Conservation (phyloP, 2,113 vertebrate species). For the Sardina pilchardus region DNA sequence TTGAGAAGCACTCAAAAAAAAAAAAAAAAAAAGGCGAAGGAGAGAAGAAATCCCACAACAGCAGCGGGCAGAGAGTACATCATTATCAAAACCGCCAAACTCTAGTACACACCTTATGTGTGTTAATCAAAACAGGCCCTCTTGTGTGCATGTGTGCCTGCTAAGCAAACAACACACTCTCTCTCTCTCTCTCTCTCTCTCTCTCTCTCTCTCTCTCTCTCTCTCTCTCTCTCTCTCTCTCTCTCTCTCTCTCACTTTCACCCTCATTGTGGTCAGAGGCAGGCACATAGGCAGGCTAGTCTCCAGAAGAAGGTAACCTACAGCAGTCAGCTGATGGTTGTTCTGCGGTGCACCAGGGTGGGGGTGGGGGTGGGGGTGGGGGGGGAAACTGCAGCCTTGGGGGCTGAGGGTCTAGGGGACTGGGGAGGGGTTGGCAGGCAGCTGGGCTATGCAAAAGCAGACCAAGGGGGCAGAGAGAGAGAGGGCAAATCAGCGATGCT, state of each 20-base stretch:
- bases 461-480: slow-evolving; percentile 5
- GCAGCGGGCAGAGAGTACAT: not conserved
- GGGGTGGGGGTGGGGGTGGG: not conserved
- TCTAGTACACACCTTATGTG: slow-evolving; percentile 1
- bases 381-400: slow-evolving; percentile 1
- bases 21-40: not conserved
- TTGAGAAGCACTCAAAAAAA: slow-evolving; percentile 35
- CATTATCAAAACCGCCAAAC: not conserved
- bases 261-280: not conserved
- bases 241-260: not conserved
- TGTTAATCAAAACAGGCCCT: not conserved
- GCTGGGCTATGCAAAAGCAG: slow-evolving; percentile 27
- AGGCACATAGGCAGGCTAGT: not conserved
- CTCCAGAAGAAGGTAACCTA: slow-evolving; percentile 2
- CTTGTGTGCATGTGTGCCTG: not conserved
- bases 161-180: not conserved
- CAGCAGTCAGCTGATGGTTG: slow-evolving; percentile 24
- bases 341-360: slow-evolving; percentile 15
- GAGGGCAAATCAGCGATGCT: slow-evolving; percentile 41
- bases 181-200: not conserved
- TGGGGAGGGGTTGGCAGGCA: slow-evolving; percentile 14
- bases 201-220: not conserved
- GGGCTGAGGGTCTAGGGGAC: slow-evolving; percentile 9
- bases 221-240: not conserved
- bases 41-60: not conserved